Conservation (phyloP, 2,797 vertebrate species). For the Monodelphis domestica region DNA sequence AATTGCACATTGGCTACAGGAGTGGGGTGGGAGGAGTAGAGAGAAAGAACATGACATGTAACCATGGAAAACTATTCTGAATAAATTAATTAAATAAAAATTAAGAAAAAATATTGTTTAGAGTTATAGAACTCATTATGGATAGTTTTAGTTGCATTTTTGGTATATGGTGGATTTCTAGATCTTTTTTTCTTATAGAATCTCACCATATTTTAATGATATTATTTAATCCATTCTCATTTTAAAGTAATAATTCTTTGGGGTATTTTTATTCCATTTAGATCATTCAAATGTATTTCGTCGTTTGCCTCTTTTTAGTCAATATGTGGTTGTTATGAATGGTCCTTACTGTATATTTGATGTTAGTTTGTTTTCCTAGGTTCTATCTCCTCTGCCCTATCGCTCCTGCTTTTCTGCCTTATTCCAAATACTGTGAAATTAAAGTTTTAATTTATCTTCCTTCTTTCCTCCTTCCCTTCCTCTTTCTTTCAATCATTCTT, state of each 20-base stretch:
- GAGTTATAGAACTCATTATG: background rate
- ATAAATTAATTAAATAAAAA: too few relatives aligned
- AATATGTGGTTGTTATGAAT: background rate
- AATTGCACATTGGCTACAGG: too few relatives aligned
- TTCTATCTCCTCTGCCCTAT: background rate
- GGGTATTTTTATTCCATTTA: background rate
- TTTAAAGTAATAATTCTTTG: background rate
- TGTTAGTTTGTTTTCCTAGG: background rate
- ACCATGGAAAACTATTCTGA: too few relatives aligned
- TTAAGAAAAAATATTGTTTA: background rate
- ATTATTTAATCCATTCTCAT: background rate
- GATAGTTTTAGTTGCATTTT: background rate
- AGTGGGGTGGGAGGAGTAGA: too few relatives aligned
- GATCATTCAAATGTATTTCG: background rate
- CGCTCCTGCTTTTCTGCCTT: background rate
- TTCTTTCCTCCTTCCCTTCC: background rate
- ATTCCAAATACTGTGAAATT: background rate
- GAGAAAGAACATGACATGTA: too few relatives aligned
- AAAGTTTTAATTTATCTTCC: background rate
- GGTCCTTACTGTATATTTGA: background rate
- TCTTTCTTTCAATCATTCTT: too few relatives aligned
- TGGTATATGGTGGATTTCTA: background rate
- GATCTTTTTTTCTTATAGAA: background rate
- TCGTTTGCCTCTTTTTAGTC: background rate
- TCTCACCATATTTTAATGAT: background rate